Conservation (phyloP, 2,888 invertebrate species). For the Caenorhabditis virilis region DNA sequence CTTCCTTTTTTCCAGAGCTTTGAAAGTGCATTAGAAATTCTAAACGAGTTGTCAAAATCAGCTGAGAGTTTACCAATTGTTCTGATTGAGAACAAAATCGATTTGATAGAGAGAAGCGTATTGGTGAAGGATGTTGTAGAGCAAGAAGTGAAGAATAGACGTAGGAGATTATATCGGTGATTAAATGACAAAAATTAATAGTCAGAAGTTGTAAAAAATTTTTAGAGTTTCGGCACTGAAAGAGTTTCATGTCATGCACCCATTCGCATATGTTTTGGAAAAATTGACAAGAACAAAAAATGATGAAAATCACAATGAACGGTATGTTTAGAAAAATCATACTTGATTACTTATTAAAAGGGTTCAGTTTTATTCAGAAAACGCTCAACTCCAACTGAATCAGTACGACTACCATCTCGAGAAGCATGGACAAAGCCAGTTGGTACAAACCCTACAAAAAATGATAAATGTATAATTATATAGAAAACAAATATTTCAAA, state of each 20-base stretch:
- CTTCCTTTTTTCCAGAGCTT: slow-evolving; percentile 32
- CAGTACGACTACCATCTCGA: no score
- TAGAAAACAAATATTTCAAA: neutral
- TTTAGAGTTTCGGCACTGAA: slow-evolving; percentile 39
- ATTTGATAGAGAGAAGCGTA: slow-evolving; percentile 31
- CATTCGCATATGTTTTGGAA: slow-evolving; percentile 46
- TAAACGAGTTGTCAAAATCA: slow-evolving; percentile 22
- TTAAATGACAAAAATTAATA: neutral
- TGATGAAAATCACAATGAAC: slow-evolving; percentile 32
- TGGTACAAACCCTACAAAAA: no score
- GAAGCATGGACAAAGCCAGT: no score
- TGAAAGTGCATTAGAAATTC: slow-evolving; percentile 39
- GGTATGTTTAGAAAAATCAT: slow-evolving; percentile 26
- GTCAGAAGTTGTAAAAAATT: neutral
- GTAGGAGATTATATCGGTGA: slow-evolving; percentile 38
- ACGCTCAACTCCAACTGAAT: no score
- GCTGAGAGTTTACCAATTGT: slow-evolving; percentile 22
- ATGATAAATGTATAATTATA: neutral
- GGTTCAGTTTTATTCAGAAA: no score
- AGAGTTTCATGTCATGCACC: slow-evolving; percentile 51
- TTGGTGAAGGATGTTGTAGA: slow-evolving; percentile 34
- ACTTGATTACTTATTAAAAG: neutral
- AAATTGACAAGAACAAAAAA: slow-evolving; percentile 34
- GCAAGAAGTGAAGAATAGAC: slow-evolving; percentile 20
- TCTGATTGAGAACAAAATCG: slow-evolving; percentile 47